Evolutionary conservation across 2,888 invertebrate genomes (phyloP), one percentile per base, ranked within the genome.

Genomic region (Tholera decimalis): DNA sequence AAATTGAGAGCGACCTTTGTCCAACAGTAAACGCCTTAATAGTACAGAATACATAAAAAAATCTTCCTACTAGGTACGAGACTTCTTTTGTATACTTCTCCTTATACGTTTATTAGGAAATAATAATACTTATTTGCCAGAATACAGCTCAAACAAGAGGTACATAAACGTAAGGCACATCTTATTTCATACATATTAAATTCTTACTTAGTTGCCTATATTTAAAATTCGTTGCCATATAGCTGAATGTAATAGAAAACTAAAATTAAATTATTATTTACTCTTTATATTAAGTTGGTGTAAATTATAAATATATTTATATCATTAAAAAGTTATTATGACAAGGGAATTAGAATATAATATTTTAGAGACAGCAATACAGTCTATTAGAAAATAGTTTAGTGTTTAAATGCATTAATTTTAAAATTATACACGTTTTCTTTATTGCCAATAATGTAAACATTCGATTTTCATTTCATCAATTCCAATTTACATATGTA

Each of bases 131-230:
- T 30, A 33, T 35, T 35, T 15, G 35, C 26, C 22, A 53, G 56
- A 78, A 69, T 74, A 74, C 66, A 65, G 41, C 33, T 2, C 58
- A 60, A 63, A 55, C 51, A 39, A 54, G 35, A 85, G 82, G 82
- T 80, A 86, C 80, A 81, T 84, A 76, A 54, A 55, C 13, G 26
- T 80, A 83, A 88, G 89, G 89, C 89, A 89, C 89, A 77, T 65
- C 54, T 60, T 65, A 70, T 13, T 26, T 41, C 15, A 39, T 35
- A 39, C 43, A 59, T 41, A 63, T 6, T 37, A 37, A 22, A 20
- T 63, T 43, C 7, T 30, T 58, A 37, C 35, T 61, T 59, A 78
- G 68, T 65, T 49, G 63, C 63, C 68, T 63, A 57, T 13, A n/a
- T 57, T 62, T 51, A 9, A 71, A 55, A 77, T 62, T 80, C 68